Evolutionary conservation across 2,888 invertebrate genomes (phyloP), one percentile per base, ranked within the genome.

Genomic region (Oscheius sp.): DNA sequence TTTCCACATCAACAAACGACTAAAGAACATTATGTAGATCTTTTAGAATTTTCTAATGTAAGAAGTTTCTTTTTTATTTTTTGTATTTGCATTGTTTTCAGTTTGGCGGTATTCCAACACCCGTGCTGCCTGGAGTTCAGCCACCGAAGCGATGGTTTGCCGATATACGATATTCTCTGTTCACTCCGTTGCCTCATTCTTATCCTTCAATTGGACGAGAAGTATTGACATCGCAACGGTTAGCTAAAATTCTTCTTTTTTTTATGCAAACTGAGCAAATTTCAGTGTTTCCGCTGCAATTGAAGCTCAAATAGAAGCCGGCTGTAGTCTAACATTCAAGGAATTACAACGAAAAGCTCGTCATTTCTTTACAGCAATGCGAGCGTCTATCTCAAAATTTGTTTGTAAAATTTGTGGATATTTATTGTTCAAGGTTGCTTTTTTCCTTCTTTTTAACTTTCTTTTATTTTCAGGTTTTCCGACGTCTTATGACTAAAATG

Each of bases 361-460:
- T 27, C 59, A 43, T 1, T 84, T 76, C 76, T 77, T 83, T 52
- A 69, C 66, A 12, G 83, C 82, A 58, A 86, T 87, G 27, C 73
- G 78, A 6, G 86, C 86, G 0, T 74, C 78, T 0, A 70, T 87
- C n/a, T 83, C 80, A 3, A 73, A 77, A n/a, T 35, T 81, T 25
- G 74, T 84, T 1, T 86, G 85, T 72, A 76, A 83, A 71, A 72
- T 84, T 7, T 84, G 83, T 49, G 82, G 84, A 0, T 87, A 83
- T 56, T 61, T 82, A n/a, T 56, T 87, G 41, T 87, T 83, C 81
- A 87, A 87, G 72, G 74, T 74, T 70, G 13, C n/a, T 29, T 25
- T 27, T 18, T 27, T 49, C 46, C n/a, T 43, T 23, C 46, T 6
- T 49, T 21, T 64, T 18, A 59, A 46, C 61, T 12, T 16, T 3